These are phyloP conservation scores for Drosophila pandora DNA, from an alignment of 1,140 invertebrate species.

Conservation along the genomic window DNA sequence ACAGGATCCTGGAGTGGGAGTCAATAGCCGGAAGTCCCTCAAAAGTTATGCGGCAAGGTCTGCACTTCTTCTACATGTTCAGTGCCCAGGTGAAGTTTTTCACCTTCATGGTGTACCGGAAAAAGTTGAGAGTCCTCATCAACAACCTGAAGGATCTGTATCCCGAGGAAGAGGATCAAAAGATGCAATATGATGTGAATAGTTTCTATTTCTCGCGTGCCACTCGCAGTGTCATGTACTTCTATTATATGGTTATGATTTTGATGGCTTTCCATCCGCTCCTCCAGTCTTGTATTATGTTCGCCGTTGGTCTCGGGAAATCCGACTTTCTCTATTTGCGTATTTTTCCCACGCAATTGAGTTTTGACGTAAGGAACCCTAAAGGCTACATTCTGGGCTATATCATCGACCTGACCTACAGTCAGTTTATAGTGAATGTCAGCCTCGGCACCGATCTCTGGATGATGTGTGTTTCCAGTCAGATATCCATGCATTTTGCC, in stretches of 20 bases:
- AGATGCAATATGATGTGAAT: conserved; percentile 26
- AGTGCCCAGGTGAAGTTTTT: conserved; percentile 43
- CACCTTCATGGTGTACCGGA: background rate
- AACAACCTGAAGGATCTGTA: conserved; percentile 18
- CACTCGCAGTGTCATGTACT: conserved; percentile 23
- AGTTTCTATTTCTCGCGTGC: conserved; percentile 31
- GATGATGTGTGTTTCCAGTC: conserved; percentile 53
- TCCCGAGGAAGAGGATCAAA: conserved; percentile 8
- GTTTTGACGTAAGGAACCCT: background rate
- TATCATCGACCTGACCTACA: conserved; percentile 31
- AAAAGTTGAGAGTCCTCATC: background rate
- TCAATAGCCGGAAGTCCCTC: conserved; percentile 29
- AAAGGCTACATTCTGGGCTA: conserved; percentile 14
- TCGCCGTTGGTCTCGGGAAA: background rate
- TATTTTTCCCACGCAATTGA: conserved; percentile 28
- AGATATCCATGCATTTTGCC: conserved; percentile 55
- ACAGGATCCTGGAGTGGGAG: conserved; percentile 37
- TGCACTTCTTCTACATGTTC: conserved; percentile 39
- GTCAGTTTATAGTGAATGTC: conserved; percentile 37
- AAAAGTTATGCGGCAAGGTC: conserved; percentile 40
- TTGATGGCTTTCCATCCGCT: conserved; percentile 26
- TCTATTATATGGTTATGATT: conserved; percentile 24
- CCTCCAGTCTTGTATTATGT: conserved; percentile 2
- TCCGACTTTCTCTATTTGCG: conserved; percentile 30
- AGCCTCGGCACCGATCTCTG: conserved; percentile 53